Evolutionary conservation across 2,113 vertebrate genomes (phyloP), one percentile per base, ranked within the genome.

Genomic region (Pelecanoides urinatrix): DNA sequence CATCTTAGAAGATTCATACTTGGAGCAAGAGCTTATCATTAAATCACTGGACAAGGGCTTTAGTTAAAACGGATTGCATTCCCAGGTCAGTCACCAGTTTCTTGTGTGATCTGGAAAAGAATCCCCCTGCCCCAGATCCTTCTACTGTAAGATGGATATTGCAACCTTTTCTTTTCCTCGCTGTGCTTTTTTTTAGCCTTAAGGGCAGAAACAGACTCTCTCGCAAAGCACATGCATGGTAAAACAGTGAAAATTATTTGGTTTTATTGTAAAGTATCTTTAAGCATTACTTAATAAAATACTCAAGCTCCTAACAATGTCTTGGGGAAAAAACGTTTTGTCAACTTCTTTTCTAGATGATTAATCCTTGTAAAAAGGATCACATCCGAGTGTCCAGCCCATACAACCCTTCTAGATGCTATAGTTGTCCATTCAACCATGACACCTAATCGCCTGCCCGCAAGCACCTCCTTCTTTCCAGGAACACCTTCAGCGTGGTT

Each of bases 391-490:
- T n/a, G 47, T 40, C 45, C 42, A 67, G 21, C 36, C 56, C 44
- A 25, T 23, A 30, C 7, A 83, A 25, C 29, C 0, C 0, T 23
- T 58, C 16, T 30, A 22, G 78, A 8, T 22, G 32, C 59, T 58
- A 6, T 9, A 63, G 30, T 7, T 50, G 8, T 72, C 50, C 17
- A 11, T 29, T 86, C 23, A 74, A 9, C 19, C 44, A 8, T 8
- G 6, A 38, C 38, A 49, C 3, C 25, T 55, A 5, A 67, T 21
- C 1, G 0, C 19, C 21, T 63, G 55, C 20, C 36, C 1, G 0
- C 47, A 59, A 91, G 27, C 1, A 1, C 21, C 22, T 87, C 44
- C 36, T 63, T 49, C 49, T 68, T 62, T 55, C 18, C 53, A 38
- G 38, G 59, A 91, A 9, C 15, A 56, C 3, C 16, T 66, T 78